phyloP scores from a whole-genome alignment of 2,113 vertebrate species.

The Xerus inauris region DNA sequence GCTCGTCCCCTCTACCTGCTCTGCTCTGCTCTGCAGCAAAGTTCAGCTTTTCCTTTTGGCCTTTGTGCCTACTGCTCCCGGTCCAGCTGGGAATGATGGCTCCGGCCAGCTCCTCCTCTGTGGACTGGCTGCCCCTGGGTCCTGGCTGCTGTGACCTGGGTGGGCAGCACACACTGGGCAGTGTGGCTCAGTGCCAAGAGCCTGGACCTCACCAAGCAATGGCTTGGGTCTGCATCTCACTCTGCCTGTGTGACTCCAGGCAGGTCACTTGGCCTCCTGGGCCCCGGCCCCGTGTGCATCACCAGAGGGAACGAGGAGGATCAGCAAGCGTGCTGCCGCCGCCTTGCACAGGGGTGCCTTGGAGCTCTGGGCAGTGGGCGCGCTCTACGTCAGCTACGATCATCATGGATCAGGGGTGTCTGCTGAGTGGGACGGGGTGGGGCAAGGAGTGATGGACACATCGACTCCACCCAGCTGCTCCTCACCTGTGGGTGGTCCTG shows the following conservation, averaged over 20 bases:
- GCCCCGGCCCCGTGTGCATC: not conserved
- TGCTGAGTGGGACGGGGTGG: not conserved
- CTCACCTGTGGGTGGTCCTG: not conserved
- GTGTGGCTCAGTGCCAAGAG: not conserved
- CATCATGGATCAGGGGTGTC: not conserved
- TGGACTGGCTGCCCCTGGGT: not conserved
- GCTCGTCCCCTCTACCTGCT: too few relatives aligned
- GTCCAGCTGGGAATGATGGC: not conserved
- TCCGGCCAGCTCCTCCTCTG: not conserved
- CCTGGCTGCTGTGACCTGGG: not conserved
- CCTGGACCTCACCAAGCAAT: not conserved
- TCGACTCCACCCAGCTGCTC: not conserved
- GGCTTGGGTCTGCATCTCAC: not conserved
- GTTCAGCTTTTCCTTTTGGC: not conserved
- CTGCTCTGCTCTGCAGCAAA: fast-evolving
- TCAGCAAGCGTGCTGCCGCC: not conserved
- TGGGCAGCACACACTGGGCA: fast-evolving
- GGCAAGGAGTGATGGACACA: fast-evolving
- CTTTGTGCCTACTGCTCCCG: not conserved
- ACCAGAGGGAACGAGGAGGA: not conserved
- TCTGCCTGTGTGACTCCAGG: not conserved
- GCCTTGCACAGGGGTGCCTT: too few relatives aligned
- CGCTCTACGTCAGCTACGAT: too few relatives aligned
- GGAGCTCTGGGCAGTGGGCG: too few relatives aligned
- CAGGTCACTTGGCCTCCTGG: not conserved